Evolutionary conservation across 2,113 vertebrate species (phyloP).

Genomic region (Pseudolaguvia tuberculata): DNA sequence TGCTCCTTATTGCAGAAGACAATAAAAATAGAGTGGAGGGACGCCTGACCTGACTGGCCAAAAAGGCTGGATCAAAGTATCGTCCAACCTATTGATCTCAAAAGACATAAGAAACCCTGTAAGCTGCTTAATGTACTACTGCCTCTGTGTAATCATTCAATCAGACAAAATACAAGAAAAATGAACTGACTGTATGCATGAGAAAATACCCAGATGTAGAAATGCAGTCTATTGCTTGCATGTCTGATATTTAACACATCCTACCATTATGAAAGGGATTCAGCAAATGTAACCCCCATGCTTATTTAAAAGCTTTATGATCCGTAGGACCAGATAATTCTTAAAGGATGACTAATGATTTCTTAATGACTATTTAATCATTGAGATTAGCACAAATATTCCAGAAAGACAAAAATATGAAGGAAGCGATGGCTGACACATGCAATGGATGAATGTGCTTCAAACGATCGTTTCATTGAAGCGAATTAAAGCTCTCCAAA

Average conservation of each 20-base stretch:
- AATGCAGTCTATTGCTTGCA: constrained; percentile 9
- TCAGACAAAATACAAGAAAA: constrained; percentile 48
- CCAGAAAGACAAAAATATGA: constrained; percentile 30
- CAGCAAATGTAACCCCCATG: background rate
- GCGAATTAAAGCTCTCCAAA: constrained; percentile 70
- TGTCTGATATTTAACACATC: constrained; percentile 13
- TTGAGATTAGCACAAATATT: background rate
- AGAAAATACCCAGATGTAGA: background rate
- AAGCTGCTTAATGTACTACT: constrained; percentile 14
- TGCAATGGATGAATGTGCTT: constrained; percentile 58
- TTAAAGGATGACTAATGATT: background rate
- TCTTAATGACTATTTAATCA: too few relatives aligned
- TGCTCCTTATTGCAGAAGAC: constrained; percentile 40
- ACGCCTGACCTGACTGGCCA: constrained; percentile 38
- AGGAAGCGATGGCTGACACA: constrained; percentile 42
- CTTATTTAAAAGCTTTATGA: background rate
- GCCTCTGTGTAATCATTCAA: constrained; percentile 29
- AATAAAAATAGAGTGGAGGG: constrained; percentile 25
- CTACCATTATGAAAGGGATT: background rate
- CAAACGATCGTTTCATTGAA: constrained; percentile 57
- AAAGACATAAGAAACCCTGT: background rate
- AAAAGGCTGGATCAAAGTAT: constrained; percentile 54
- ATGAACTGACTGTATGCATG: background rate
- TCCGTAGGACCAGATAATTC: background rate
- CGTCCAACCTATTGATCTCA: constrained; percentile 40